Evolutionary conservation across 1,140 invertebrate genomes (phyloP).

Genomic region (Tetramorium alpestre): DNA sequence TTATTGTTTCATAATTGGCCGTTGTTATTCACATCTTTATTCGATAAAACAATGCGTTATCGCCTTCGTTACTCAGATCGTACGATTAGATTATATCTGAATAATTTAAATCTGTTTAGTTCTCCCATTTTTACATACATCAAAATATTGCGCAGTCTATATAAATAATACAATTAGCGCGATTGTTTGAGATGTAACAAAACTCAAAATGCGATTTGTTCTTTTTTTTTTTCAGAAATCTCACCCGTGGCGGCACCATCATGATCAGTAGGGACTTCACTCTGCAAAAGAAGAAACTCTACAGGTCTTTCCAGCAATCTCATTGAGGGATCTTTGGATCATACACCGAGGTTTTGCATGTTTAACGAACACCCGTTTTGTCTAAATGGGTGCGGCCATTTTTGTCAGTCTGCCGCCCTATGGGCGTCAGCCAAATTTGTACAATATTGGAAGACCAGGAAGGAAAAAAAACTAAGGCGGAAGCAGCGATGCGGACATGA

Average conservation of each 20-base stretch:
- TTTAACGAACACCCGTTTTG: constrained; percentile 35
- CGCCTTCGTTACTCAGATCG: not conserved
- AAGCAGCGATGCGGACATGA: constrained; percentile 22
- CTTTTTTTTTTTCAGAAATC: constrained; percentile 88
- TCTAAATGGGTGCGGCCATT: constrained; percentile 15
- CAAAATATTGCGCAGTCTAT: not conserved
- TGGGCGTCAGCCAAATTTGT: constrained; percentile 7
- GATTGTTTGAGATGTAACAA: not conserved
- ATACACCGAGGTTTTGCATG: not conserved
- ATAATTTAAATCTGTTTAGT: not conserved
- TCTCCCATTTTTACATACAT: not conserved
- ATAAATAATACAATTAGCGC: not conserved
- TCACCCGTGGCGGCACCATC: constrained; percentile 92
- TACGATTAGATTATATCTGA: not conserved
- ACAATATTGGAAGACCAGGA: constrained; percentile 38
- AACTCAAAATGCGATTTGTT: constrained; percentile 54
- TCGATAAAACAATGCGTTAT: not conserved
- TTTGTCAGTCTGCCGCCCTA: constrained; percentile 16
- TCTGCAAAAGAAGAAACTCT: constrained; percentile 94
- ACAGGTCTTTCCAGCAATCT: constrained; percentile 89
- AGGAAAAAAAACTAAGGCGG: not conserved
- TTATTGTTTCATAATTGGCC: not conserved
- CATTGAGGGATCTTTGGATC: constrained; percentile 68
- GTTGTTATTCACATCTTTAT: not conserved
- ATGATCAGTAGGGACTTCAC: constrained; percentile 94